Percentiles rank a stretch among this genome's conserved stretches.
phyloP scores from a whole-genome alignment of 53 echinoderm and acorn worm species.

The Apostichopus leukothele region DNA sequence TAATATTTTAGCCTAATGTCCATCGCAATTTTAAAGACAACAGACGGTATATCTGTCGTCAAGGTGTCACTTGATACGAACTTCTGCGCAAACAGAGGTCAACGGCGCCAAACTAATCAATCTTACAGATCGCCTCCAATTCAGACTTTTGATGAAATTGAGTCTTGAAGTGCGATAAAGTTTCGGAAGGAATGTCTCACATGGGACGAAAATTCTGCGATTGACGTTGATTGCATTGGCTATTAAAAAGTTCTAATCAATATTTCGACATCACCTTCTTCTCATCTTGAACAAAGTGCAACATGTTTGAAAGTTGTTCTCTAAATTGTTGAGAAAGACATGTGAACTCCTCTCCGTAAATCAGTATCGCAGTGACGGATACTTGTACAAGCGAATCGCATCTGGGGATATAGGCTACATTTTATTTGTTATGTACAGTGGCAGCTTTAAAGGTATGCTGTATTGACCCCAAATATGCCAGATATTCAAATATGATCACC shows the following conservation, averaged over 20 bases:
- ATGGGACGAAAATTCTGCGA: not conserved
- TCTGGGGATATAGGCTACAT: too few species aligned
- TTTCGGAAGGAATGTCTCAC: not conserved
- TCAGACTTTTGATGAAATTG: not conserved
- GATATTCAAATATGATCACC: too few species aligned
- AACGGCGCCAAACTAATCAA: slow-evolving; percentile 11
- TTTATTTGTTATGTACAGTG: too few species aligned
- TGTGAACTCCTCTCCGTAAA: too few species aligned
- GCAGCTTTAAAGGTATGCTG: too few species aligned
- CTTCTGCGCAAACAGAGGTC: slow-evolving; percentile 1
- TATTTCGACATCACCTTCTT: not conserved
- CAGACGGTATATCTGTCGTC: not conserved
- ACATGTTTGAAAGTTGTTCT: not conserved
- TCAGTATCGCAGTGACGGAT: too few species aligned
- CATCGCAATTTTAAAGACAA: not conserved
- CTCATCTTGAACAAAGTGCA: not conserved
- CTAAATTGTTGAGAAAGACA: too few species aligned
- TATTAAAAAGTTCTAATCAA: slow-evolving; percentile 4
- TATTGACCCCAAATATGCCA: too few species aligned
- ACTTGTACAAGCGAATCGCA: too few species aligned
- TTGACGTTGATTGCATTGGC: slow-evolving; percentile 2
- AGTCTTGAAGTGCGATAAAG: not conserved
- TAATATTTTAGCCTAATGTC: too few species aligned
- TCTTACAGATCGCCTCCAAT: not conserved
- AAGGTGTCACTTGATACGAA: not conserved